These are phyloP conservation scores for Hippasteria phrygiana DNA, from an alignment of 53 echinoderm and acorn worm species.

Conservation along the genomic window DNA sequence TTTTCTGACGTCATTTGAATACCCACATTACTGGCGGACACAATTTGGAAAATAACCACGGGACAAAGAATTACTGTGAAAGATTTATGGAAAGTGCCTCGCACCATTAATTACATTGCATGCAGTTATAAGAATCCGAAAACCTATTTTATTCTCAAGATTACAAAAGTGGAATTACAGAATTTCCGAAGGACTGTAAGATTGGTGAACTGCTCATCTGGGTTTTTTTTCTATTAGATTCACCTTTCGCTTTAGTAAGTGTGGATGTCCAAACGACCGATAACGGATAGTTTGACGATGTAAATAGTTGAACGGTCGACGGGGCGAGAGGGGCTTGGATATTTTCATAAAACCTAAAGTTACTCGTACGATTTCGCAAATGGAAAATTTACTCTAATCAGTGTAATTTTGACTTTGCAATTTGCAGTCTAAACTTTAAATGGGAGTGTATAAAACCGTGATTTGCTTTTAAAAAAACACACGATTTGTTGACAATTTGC, in stretches of 20 bases:
- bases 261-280: not conserved
- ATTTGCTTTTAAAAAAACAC: not conserved
- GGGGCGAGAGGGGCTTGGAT: not conserved
- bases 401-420: not conserved
- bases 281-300: constrained; percentile 8
- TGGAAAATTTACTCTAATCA: not conserved
- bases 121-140: too few relatives aligned
- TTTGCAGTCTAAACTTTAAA: not conserved
- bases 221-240: too few relatives aligned
- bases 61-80: not conserved
- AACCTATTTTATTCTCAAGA: too few relatives aligned
- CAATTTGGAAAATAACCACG: not conserved
- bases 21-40: not conserved
- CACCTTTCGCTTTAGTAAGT: too few relatives aligned
- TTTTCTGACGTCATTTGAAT: constrained; percentile 17
- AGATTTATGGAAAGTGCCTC: not conserved
- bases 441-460: not conserved
- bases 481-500: not conserved
- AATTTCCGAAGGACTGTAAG: too few relatives aligned
- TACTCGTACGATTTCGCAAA: not conserved
- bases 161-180: too few relatives aligned
- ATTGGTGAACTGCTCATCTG: too few relatives aligned
- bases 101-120: too few relatives aligned
- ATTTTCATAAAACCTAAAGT: not conserved
- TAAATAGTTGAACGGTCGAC: constrained; percentile 9